Conservation (phyloP, 2,888 invertebrate species). For the Sphecodes monilicornis region DNA sequence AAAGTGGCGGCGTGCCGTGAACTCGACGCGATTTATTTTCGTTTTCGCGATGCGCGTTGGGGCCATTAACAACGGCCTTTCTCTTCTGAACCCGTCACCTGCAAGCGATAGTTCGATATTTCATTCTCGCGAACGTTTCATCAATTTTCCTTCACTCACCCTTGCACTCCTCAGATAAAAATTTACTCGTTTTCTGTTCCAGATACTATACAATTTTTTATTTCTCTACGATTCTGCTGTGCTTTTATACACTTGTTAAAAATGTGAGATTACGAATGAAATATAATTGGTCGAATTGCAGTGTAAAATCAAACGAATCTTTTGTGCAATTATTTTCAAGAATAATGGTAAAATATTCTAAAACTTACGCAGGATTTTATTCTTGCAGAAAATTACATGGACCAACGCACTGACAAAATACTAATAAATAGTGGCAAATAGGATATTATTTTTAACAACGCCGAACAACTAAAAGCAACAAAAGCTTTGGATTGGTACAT, state of each 20-base stretch:
- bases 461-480: neutral
- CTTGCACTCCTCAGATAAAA: neutral
- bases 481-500: neutral
- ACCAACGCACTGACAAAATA: neutral
- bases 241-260: too few species aligned
- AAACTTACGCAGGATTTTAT: too few species aligned
- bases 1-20: slow-evolving; percentile 40
- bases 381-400: too few species aligned
- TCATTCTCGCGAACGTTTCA: neutral
- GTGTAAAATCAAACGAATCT: neutral
- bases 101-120: neutral
- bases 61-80: slow-evolving; percentile 43
- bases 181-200: neutral
- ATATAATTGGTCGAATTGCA: neutral
- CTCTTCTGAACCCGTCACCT: neutral
- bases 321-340: too few species aligned
- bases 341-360: too few species aligned
- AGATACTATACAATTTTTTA: neutral
- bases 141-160: neutral
- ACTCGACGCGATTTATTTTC: slow-evolving; percentile 42
- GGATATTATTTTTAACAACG: neutral
- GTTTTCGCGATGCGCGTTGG: slow-evolving; percentile 36
- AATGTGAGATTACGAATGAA: neutral
- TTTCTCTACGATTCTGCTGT: neutral
- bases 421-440: neutral